Conservation (phyloP, 2,113 vertebrate species). For the Malurus alboscapulatus region DNA sequence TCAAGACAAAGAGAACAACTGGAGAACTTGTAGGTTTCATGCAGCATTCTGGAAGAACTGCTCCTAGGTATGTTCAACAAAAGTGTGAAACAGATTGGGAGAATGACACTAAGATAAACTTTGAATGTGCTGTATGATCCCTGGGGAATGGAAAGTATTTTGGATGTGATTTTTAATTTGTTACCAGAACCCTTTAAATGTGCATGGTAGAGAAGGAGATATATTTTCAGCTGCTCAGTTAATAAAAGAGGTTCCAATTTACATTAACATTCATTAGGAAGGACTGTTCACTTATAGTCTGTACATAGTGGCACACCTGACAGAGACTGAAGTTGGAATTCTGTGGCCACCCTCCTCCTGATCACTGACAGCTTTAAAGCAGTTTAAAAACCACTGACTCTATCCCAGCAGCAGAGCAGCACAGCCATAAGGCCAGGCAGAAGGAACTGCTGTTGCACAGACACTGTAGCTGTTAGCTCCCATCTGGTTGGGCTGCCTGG, state of each 20-base stretch:
- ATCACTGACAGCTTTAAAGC: background rate
- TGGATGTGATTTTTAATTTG: background rate
- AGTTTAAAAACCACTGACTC: background rate
- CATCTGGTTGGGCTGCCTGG: accelerated
- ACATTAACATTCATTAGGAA: background rate
- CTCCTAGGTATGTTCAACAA: background rate
- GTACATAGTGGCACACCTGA: background rate
- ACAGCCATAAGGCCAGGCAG: background rate
- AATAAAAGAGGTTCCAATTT: background rate
- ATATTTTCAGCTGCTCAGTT: background rate
- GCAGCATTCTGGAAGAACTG: background rate
- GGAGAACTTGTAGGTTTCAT: background rate
- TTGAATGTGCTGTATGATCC: background rate
- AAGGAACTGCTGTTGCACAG: background rate
- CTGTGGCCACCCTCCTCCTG: background rate
- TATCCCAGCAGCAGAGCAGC: background rate
- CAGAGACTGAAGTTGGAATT: background rate
- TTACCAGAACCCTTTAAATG: background rate
- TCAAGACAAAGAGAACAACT: background rate
- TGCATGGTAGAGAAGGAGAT: background rate
- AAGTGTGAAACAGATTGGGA: background rate
- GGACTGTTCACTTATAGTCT: background rate
- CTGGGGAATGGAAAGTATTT: background rate
- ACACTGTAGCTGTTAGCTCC: background rate
- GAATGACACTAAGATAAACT: background rate